These are phyloP conservation scores for Ryuthela nishihirai DNA, from an alignment of 2,888 invertebrate species.

Conservation along the genomic window DNA sequence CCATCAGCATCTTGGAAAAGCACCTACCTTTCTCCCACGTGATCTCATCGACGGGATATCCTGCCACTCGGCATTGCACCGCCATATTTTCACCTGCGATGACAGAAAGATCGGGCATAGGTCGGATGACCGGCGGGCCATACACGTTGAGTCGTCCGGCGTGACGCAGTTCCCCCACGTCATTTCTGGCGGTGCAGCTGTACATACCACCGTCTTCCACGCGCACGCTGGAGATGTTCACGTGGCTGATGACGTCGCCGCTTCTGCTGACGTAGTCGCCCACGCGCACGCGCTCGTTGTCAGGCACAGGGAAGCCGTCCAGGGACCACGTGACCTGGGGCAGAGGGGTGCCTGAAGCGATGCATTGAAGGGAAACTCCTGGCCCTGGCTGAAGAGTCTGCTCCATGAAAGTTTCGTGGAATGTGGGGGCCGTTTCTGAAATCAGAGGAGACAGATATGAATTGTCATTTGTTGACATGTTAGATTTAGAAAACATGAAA, in stretches of 20 bases:
- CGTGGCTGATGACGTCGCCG: constrained; percentile 50
- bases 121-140: constrained; percentile 55
- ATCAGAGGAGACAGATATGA: too few species aligned
- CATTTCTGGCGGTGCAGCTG: constrained; percentile 49
- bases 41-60: constrained; percentile 76
- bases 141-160: constrained; percentile 49
- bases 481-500: too few species aligned
- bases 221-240: constrained; percentile 50
- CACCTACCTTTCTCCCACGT: constrained; percentile 70
- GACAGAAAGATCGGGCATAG: constrained; percentile 60
- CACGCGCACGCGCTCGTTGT: constrained; percentile 45
- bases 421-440: constrained; percentile 50
- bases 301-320: constrained; percentile 46
- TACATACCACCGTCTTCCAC: constrained; percentile 50
- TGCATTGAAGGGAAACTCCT: constrained; percentile 69
- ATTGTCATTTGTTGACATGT: too few species aligned
- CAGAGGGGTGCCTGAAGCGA: constrained; percentile 44
- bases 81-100: constrained; percentile 73
- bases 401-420: constrained; percentile 81
- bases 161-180: constrained; percentile 47
- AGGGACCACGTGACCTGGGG: constrained; percentile 44
- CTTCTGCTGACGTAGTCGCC: constrained; percentile 47
- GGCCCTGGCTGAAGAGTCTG: constrained; percentile 89
- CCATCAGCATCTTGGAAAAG: too few species aligned
- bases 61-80: constrained; percentile 78